Evolutionary conservation across 2,888 invertebrate species (phyloP).

Genomic region (Tipula lateralis): DNA sequence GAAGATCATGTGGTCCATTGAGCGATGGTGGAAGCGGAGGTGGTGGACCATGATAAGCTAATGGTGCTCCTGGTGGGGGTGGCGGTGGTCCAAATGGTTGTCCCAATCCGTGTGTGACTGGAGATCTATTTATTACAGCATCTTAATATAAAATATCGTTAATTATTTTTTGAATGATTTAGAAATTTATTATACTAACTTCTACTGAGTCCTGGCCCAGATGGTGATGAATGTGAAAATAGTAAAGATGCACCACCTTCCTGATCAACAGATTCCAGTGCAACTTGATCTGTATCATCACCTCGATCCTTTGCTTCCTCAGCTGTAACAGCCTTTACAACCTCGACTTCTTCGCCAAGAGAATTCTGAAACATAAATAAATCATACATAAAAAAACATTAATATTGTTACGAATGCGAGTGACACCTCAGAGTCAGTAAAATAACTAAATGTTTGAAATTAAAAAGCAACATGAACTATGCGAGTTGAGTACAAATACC

Average conservation of each 20-base stretch:
- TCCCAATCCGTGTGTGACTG: slow-evolving; percentile 42
- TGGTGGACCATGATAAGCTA: slow-evolving; percentile 69
- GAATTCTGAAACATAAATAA: slow-evolving; percentile 41
- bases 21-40: slow-evolving; percentile 58
- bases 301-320: slow-evolving; percentile 53
- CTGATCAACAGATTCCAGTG: slow-evolving; percentile 66
- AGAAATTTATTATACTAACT: slow-evolving; percentile 39
- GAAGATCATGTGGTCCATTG: slow-evolving; percentile 46
- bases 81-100: slow-evolving; percentile 56
- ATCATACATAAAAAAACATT: too few relatives aligned
- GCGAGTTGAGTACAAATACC: too few relatives aligned
- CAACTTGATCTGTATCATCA: slow-evolving; percentile 62
- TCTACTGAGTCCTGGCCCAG: slow-evolving; percentile 41
- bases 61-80: slow-evolving; percentile 50
- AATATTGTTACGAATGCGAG: too few relatives aligned
- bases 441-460: too few relatives aligned
- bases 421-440: too few relatives aligned
- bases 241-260: slow-evolving; percentile 52
- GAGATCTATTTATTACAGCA: slow-evolving; percentile 49
- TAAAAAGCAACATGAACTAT: too few relatives aligned
- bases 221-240: slow-evolving; percentile 50
- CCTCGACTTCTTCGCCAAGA: slow-evolving; percentile 58
- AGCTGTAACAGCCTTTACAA: slow-evolving; percentile 58
- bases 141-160: slow-evolving; percentile 38
- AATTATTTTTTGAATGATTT: not conserved